Conservation (phyloP, 2,888 invertebrate species). For the Automeris io region DNA sequence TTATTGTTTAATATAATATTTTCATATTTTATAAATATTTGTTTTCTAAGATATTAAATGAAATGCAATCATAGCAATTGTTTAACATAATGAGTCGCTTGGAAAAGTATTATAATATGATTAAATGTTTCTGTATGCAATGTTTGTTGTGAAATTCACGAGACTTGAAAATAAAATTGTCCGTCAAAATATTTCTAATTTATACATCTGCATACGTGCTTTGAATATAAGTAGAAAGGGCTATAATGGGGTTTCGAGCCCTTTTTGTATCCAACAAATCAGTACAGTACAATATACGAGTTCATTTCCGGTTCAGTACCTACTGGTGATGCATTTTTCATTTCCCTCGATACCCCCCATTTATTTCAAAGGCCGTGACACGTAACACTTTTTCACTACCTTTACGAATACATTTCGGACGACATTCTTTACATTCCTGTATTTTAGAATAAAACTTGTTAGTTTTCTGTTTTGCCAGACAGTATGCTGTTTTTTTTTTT, state of each 20-base stretch:
- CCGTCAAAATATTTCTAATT: constrained; percentile 19
- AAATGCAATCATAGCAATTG: too few relatives aligned
- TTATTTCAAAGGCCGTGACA: constrained; percentile 6
- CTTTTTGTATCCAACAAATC: constrained; percentile 16
- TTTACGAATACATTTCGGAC: background rate
- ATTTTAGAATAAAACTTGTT: background rate
- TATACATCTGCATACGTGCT: constrained; percentile 12
- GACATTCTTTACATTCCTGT: background rate
- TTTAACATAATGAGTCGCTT: too few relatives aligned
- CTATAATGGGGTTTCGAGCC: constrained; percentile 16
- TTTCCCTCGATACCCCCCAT: constrained; percentile 13
- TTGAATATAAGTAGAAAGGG: constrained; percentile 22
- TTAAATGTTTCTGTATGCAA: too few relatives aligned
- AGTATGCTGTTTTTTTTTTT: too few relatives aligned
- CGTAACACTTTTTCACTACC: background rate
- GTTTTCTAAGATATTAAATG: too few relatives aligned
- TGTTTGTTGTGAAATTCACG: too few relatives aligned
- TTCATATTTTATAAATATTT: too few relatives aligned
- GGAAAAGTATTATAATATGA: too few relatives aligned
- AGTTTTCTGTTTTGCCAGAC: background rate
- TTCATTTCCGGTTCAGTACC: constrained; percentile 25
- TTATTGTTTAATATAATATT: too few relatives aligned
- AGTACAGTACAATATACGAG: constrained; percentile 25
- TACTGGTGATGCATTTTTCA: constrained; percentile 22
- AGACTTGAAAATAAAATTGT: too few relatives aligned